Evolutionary conservation across 2,113 vertebrate species (phyloP).

Genomic region (Chaetorhynchus papuensis): DNA sequence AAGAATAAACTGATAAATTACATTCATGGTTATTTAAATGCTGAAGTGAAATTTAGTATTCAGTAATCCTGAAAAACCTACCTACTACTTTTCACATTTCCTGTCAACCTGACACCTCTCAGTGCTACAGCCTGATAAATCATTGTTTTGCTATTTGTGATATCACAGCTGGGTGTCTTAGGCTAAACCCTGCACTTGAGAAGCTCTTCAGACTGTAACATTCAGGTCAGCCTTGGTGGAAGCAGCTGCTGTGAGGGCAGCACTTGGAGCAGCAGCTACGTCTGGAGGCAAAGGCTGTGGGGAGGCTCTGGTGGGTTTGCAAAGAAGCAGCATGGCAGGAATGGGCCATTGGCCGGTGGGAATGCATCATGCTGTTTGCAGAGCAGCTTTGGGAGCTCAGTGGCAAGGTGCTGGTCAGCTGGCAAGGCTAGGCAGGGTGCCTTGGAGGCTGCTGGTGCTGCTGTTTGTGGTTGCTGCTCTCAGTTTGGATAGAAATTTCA

Average conservation of each 20-base stretch:
- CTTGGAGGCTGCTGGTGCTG: neutral
- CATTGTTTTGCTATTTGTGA: neutral
- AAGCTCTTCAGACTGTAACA: neutral
- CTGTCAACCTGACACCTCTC: neutral
- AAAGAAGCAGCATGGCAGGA: neutral
- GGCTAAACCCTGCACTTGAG: neutral
- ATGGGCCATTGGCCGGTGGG: rapidly evolving
- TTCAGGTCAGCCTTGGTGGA: neutral
- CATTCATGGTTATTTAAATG: neutral
- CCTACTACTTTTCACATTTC: neutral
- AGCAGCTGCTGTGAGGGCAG: neutral
- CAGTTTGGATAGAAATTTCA: neutral
- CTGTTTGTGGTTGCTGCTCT: neutral
- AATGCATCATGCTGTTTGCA: neutral
- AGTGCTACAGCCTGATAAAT: neutral
- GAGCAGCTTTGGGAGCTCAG: neutral
- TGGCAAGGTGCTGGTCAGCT: neutral
- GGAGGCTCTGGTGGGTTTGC: neutral
- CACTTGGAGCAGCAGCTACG: neutral
- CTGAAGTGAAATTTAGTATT: neutral
- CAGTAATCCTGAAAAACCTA: neutral
- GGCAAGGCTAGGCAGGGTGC: neutral
- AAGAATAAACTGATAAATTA: neutral
- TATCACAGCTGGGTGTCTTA: neutral
- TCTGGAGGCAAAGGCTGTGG: neutral